Conservation (phyloP, 2,797 vertebrate species). For the Sebastes vulpes region DNA sequence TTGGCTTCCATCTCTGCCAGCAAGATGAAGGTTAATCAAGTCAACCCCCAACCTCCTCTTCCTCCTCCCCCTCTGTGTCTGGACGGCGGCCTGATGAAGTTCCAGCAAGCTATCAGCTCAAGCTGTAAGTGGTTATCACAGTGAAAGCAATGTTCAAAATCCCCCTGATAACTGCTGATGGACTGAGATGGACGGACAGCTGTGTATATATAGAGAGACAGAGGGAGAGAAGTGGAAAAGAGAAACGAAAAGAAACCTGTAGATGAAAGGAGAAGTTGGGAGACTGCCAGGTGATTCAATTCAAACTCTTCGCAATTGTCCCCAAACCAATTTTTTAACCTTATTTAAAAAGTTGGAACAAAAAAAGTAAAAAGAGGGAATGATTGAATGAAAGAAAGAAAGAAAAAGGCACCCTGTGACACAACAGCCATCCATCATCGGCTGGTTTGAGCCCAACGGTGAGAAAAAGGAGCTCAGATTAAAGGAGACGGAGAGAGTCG, state of each 20-base stretch:
- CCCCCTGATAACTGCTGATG: slow-evolving; percentile 55
- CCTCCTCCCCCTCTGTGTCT: slow-evolving; percentile 18
- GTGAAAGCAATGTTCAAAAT: slow-evolving; percentile 56
- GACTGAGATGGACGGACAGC: slow-evolving; percentile 45
- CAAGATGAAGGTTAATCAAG: slow-evolving; percentile 56
- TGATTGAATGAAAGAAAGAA: slow-evolving; percentile 32
- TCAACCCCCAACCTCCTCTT: slow-evolving; percentile 6
- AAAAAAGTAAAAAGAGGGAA: slow-evolving; percentile 32
- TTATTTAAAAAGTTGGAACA: slow-evolving; percentile 41
- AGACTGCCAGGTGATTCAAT: slow-evolving; percentile 42
- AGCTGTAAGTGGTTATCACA: slow-evolving; percentile 67
- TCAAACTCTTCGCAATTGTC: slow-evolving; percentile 32
- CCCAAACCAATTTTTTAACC: background rate
- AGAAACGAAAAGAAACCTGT: slow-evolving; percentile 30
- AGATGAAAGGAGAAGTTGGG: slow-evolving; percentile 38
- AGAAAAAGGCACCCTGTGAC: slow-evolving; percentile 51
- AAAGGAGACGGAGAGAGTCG: slow-evolving; percentile 48
- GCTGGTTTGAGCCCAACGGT: slow-evolving; percentile 39
- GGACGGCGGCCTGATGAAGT: slow-evolving; percentile 44
- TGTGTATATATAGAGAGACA: slow-evolving; percentile 43
- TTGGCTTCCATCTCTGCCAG: slow-evolving; percentile 15
- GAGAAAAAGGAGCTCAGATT: slow-evolving; percentile 61
- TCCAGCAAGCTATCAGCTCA: slow-evolving; percentile 63
- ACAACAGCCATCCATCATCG: slow-evolving; percentile 65
- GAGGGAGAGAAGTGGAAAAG: slow-evolving; percentile 44